phyloP scores from a whole-genome alignment of 2,888 invertebrate genomes.

The Xestia xanthographa region DNA sequence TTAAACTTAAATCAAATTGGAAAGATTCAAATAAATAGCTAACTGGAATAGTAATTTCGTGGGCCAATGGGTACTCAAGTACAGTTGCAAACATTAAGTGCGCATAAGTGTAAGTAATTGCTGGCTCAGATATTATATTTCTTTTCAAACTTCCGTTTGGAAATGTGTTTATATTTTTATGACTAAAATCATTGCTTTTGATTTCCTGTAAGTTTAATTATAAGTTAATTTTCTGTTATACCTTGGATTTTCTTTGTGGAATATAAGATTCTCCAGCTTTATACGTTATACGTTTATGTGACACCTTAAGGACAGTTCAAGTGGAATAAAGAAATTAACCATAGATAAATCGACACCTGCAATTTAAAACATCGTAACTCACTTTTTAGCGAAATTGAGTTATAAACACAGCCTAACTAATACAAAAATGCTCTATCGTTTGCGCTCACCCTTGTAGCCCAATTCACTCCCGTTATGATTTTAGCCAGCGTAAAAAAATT shows the following conservation, averaged over 20 bases:
- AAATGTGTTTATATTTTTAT: conserved; percentile 13
- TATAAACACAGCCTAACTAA: too few species aligned
- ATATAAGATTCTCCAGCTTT: not conserved
- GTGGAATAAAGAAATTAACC: too few species aligned
- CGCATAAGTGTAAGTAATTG: conserved; percentile 46
- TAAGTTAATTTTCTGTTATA: not conserved
- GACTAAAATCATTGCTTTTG: conserved; percentile 17
- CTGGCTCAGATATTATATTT: conserved; percentile 15
- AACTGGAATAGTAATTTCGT: conserved; percentile 25
- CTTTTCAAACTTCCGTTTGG: conserved; percentile 33
- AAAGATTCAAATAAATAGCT: not conserved
- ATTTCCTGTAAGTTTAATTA: conserved; percentile 19
- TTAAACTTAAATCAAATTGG: not conserved
- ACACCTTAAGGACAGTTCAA: not conserved
- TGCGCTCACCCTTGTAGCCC: too few species aligned
- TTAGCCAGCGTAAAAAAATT: too few species aligned
- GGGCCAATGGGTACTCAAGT: conserved; percentile 11
- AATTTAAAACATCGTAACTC: too few species aligned
- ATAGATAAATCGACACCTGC: too few species aligned
- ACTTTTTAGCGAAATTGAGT: too few species aligned
- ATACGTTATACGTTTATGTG: not conserved
- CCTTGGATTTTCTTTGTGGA: not conserved
- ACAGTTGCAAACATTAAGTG: conserved; percentile 37
- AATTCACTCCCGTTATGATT: too few species aligned
- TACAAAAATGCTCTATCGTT: too few species aligned